Conservation (phyloP, 2,113 vertebrate genomes). For the Gavialis gangeticus region DNA sequence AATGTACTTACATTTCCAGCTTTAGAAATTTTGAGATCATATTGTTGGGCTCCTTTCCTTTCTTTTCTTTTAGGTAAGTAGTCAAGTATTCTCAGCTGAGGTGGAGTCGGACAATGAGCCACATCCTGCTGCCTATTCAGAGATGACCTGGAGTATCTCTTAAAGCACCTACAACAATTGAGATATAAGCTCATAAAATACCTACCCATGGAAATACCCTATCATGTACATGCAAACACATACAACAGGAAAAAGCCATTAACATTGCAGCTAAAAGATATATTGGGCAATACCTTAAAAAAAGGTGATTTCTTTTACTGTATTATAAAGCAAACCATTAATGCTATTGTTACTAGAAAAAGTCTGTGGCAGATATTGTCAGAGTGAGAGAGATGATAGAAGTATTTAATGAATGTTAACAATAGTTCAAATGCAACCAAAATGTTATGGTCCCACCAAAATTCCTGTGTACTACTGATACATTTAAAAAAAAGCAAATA, state of each 20-base stretch:
- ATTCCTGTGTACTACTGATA: neutral
- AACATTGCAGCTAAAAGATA: neutral
- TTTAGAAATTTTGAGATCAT: slow-evolving; percentile 98
- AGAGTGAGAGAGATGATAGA: neutral
- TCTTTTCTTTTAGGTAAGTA: slow-evolving; percentile 97
- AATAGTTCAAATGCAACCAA: neutral
- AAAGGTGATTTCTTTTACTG: neutral
- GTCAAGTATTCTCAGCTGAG: slow-evolving; percentile 93
- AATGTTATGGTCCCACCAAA: neutral
- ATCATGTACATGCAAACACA: neutral
- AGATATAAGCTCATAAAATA: slow-evolving; percentile 10
- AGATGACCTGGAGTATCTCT: slow-evolving; percentile 92
- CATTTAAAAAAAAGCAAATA: neutral
- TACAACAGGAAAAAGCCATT: neutral
- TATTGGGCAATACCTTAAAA: neutral
- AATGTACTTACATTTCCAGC: slow-evolving; percentile 91
- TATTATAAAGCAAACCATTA: neutral
- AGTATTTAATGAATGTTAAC: neutral
- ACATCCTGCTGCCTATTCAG: slow-evolving; percentile 95
- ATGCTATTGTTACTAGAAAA: neutral
- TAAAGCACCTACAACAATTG: slow-evolving; percentile 87
- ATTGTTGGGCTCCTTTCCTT: slow-evolving; percentile 90
- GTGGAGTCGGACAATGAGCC: slow-evolving; percentile 88
- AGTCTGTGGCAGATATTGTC: neutral
- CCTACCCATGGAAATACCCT: neutral